phyloP scores from a whole-genome alignment of 2,888 invertebrate genomes.

The Amiota mariae region DNA sequence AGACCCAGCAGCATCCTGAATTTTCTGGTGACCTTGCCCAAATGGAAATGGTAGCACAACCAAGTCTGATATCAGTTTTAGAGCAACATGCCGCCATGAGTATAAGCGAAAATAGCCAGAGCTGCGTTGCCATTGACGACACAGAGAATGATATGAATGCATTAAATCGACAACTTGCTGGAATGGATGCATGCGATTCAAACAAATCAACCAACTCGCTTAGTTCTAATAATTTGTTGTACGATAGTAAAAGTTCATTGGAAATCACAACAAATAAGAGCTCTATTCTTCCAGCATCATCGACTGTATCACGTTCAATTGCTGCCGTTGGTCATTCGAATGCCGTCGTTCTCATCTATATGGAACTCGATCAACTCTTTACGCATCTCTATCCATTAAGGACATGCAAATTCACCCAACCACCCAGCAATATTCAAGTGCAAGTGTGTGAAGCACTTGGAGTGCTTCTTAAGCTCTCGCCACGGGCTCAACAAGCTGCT shows the following conservation, averaged over 20 bases:
- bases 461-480: conserved; percentile 63
- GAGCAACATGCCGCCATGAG: conserved; percentile 29
- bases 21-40: not conserved
- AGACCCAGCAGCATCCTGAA: conserved; percentile 33
- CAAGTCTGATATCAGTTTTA: conserved; percentile 44
- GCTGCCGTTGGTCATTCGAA: conserved; percentile 1
- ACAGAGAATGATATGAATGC: conserved; percentile 10
- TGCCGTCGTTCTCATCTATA: conserved; percentile 48
- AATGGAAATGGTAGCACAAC: conserved; percentile 20
- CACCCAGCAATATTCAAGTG: conserved; percentile 51
- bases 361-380: conserved; percentile 56
- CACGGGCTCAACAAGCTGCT: conserved; percentile 55
- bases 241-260: not conserved
- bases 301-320: not conserved
- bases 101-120: not conserved
- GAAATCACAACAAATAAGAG: not conserved
- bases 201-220: not conserved
- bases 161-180: not conserved
- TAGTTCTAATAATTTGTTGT: not conserved
- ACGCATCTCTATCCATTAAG: conserved; percentile 52
- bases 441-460: conserved; percentile 64
- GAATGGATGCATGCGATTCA: not conserved
- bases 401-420: conserved; percentile 53
- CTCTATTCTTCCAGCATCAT: no score
- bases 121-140: not conserved